These are phyloP conservation scores for Podotricha telesiphe DNA, from an alignment of 2,888 invertebrate genomes.

Conservation along the genomic window DNA sequence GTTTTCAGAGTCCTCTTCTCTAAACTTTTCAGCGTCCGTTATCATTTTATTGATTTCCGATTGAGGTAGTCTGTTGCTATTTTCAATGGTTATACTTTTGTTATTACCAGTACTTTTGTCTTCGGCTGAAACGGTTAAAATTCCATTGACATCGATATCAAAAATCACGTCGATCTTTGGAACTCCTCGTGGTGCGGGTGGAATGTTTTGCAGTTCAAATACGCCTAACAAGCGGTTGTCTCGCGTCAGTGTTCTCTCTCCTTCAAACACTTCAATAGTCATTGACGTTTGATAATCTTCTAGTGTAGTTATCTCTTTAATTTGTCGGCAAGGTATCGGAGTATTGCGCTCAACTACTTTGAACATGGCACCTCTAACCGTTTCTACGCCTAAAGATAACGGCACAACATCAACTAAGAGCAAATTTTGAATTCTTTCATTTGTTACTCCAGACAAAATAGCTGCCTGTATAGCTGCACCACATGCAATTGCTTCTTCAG, in stretches of 20 bases:
- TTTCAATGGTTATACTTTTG: conserved; percentile 58
- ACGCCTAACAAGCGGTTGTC: conserved; percentile 67
- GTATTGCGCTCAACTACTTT: conserved; percentile 67
- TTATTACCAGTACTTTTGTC: conserved; percentile 61
- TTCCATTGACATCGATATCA: conserved; percentile 61
- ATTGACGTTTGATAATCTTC: conserved; percentile 67
- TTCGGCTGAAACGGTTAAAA: conserved; percentile 62
- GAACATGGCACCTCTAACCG: conserved; percentile 66
- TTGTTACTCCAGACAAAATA: conserved; percentile 54
- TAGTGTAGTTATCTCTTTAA: conserved; percentile 65
- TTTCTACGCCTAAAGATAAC: conserved; percentile 67
- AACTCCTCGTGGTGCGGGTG: conserved; percentile 66
- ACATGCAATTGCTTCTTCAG: conserved; percentile 69
- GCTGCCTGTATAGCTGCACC: conserved; percentile 74
- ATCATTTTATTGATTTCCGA: conserved; percentile 63
- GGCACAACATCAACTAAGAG: conserved; percentile 66
- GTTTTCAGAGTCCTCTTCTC: conserved; percentile 62
- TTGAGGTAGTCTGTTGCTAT: conserved; percentile 58
- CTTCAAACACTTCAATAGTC: conserved; percentile 72
- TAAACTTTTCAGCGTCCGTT: conserved; percentile 57
- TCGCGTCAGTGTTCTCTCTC: conserved; percentile 64
- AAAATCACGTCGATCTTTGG: conserved; percentile 68
- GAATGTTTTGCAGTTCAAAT: conserved; percentile 63
- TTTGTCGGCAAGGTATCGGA: conserved; percentile 62
- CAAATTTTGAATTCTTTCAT: conserved; percentile 55